Conservation (phyloP, 1,140 invertebrate species). For the Drosophila arawakana region DNA sequence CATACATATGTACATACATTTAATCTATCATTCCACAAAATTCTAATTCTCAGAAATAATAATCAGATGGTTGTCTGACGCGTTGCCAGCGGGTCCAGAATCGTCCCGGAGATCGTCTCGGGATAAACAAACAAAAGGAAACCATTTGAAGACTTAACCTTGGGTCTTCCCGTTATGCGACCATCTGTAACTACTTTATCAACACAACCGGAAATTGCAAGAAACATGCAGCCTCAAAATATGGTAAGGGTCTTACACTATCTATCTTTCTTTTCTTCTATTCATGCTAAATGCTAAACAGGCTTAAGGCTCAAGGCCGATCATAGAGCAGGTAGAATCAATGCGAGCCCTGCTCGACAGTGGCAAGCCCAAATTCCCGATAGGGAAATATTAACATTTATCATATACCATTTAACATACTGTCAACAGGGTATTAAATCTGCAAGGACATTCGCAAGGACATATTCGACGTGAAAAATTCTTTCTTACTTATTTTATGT, state of each 20-base stretch:
- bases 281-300: neutral
- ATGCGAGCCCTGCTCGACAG: neutral
- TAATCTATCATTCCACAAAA: too few relatives aligned
- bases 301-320: neutral
- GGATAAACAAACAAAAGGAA: neutral
- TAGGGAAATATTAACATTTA: too few relatives aligned
- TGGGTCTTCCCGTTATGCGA: slow-evolving; percentile 69
- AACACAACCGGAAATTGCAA: slow-evolving; percentile 66
- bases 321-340: neutral
- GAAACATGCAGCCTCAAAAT: slow-evolving; percentile 79
- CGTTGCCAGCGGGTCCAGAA: slow-evolving; percentile 40
- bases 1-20: neutral
- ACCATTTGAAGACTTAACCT: slow-evolving; percentile 50
- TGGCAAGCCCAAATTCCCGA: too few relatives aligned
- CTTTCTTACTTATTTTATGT: too few relatives aligned
- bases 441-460: too few relatives aligned
- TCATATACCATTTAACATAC: too few relatives aligned
- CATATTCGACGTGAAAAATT: too few relatives aligned
- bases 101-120: slow-evolving; percentile 59
- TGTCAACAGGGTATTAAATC: too few relatives aligned
- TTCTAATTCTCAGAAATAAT: slow-evolving; percentile 13
- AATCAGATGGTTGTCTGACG: slow-evolving; percentile 72
- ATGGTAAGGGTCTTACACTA: slow-evolving; percentile 55
- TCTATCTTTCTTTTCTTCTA: neutral
- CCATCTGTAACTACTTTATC: slow-evolving; percentile 55